These are phyloP conservation scores for Drosophila watanabei DNA, from an alignment of 1,140 invertebrate species.

Conservation along the genomic window DNA sequence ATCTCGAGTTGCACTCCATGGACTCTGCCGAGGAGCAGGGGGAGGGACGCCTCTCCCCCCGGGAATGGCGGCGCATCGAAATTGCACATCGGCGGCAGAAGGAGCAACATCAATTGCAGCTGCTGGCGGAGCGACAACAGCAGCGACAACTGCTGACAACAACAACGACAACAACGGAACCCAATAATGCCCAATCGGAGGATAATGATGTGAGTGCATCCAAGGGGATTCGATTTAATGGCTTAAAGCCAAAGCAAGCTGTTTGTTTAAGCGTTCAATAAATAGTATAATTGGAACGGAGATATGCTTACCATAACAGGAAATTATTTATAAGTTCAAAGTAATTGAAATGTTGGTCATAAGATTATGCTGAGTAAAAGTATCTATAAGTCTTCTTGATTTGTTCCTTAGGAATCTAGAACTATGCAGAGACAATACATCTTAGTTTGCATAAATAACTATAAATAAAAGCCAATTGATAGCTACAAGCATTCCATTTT, in stretches of 20 bases:
- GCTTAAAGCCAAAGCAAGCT: constrained; percentile 12
- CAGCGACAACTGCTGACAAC: constrained; percentile 37
- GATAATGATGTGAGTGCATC: constrained; percentile 53
- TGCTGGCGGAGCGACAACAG: constrained; percentile 38
- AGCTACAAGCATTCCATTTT: constrained; percentile 10
- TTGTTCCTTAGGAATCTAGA: background rate
- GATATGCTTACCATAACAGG: background rate
- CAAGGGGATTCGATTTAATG: constrained; percentile 28
- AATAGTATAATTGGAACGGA: constrained; percentile 7
- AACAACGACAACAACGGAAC: constrained; percentile 23
- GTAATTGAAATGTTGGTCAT: constrained; percentile 5
- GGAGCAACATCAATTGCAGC: constrained; percentile 42
- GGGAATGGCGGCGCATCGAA: constrained; percentile 44
- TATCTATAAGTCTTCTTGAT: no score
- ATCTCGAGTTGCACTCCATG: constrained; percentile 40
- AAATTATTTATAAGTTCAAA: background rate
- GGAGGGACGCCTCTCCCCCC: constrained; percentile 8
- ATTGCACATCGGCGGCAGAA: constrained; percentile 49
- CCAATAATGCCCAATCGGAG: constrained; percentile 36
- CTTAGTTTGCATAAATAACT: background rate
- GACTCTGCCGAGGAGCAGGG: background rate
- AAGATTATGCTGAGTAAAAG: background rate
- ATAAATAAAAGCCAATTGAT: constrained; percentile 12
- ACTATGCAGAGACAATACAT: background rate
- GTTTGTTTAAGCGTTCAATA: constrained; percentile 9